Evolutionary conservation across 2,797 vertebrate species (phyloP).

Genomic region (Mallotus villosus): DNA sequence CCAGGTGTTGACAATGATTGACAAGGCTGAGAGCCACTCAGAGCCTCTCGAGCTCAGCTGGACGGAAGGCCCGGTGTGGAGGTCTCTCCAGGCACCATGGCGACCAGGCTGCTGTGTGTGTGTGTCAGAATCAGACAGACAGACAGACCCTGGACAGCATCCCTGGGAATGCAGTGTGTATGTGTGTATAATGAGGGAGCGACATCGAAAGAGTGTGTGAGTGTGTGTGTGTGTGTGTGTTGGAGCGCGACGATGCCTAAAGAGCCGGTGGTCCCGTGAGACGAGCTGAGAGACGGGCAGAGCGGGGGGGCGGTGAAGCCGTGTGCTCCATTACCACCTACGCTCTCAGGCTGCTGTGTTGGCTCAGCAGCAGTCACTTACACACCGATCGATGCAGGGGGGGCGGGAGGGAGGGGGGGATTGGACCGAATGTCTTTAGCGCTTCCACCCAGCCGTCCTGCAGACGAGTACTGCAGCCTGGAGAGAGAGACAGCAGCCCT

Average conservation of each 20-base stretch:
- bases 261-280: conserved; percentile 45
- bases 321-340: conserved; percentile 67
- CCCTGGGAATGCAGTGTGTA: not conserved
- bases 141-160: conserved; percentile 12
- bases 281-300: conserved; percentile 37
- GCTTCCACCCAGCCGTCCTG: conserved; percentile 6
- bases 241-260: conserved; percentile 37
- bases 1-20: conserved; percentile 44
- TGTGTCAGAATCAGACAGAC: too few species aligned
- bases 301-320: conserved; percentile 51
- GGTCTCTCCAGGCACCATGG: conserved; percentile 18
- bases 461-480: too few species aligned
- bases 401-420: conserved; percentile 27
- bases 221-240: not conserved
- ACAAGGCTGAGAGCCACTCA: conserved; percentile 29
- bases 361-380: conserved; percentile 68
- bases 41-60: conserved; percentile 32
- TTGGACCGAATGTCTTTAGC: conserved; percentile 49
- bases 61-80: conserved; percentile 15
- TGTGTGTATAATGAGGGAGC: not conserved
- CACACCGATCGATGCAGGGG: conserved; percentile 61
- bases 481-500: too few species aligned
- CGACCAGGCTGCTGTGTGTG: conserved; percentile 27
- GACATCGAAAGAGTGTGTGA: not conserved
- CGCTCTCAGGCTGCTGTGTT: conserved; percentile 59